Percentiles rank a stretch among this genome's conserved stretches.
Conservation (phyloP, 2,888 invertebrate genomes). For the Microctonus hyperodae region DNA sequence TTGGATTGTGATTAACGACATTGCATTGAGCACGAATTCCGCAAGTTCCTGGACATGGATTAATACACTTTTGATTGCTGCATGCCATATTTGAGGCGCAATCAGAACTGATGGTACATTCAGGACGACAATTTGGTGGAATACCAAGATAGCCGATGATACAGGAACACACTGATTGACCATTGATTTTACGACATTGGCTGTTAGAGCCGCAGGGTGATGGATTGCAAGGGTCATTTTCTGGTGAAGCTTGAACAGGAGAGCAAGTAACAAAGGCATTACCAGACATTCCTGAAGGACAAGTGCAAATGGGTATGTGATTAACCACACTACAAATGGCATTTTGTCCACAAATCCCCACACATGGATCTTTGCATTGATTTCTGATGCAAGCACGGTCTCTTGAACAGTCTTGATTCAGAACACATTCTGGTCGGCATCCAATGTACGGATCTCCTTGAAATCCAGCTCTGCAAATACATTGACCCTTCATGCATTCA, state of each 20-base stretch:
- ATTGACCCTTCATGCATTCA: slow-evolving; percentile 58
- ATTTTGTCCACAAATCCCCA: slow-evolving; percentile 70
- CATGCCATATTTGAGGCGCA: slow-evolving; percentile 72
- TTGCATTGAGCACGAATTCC: slow-evolving; percentile 66
- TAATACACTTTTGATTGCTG: slow-evolving; percentile 69
- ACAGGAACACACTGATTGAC: slow-evolving; percentile 72
- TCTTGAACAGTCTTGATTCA: slow-evolving; percentile 69
- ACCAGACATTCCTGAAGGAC: slow-evolving; percentile 71
- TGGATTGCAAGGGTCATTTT: slow-evolving; percentile 68
- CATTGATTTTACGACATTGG: slow-evolving; percentile 70
- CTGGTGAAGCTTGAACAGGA: slow-evolving; percentile 61
- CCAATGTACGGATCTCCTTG: slow-evolving; percentile 61
- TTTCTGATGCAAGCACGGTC: slow-evolving; percentile 69
- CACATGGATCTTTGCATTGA: slow-evolving; percentile 70
- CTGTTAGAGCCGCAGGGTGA: slow-evolving; percentile 76
- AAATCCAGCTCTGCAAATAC: slow-evolving; percentile 59
- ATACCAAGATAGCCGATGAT: slow-evolving; percentile 71
- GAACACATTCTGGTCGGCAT: slow-evolving; percentile 70
- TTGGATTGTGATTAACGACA: slow-evolving; percentile 66
- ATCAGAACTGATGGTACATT: slow-evolving; percentile 73
- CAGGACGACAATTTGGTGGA: slow-evolving; percentile 73
- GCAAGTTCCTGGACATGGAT: slow-evolving; percentile 66
- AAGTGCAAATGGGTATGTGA: slow-evolving; percentile 70
- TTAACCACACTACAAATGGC: slow-evolving; percentile 68
- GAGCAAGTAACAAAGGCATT: slow-evolving; percentile 76